These are phyloP conservation scores for Andinoacara biseriatus DNA, from an alignment of 2,113 vertebrate species.

Conservation along the genomic window DNA sequence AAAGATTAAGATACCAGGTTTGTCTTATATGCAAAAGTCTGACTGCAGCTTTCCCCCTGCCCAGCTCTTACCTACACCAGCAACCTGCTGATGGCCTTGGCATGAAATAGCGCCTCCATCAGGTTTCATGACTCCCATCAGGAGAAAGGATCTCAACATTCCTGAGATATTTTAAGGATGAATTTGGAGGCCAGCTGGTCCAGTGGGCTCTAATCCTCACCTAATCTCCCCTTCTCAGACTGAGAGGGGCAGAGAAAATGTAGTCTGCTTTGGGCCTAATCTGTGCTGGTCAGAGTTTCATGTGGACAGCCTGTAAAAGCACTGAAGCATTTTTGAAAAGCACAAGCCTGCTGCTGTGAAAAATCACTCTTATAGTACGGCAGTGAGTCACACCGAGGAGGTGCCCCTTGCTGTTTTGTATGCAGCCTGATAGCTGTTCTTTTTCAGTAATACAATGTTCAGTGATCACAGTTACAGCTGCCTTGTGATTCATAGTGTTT, in stretches of 20 bases:
- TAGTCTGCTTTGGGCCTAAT: slow-evolving; percentile 37
- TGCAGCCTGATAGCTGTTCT: neutral
- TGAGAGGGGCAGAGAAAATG: slow-evolving; percentile 43
- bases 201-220: slow-evolving; percentile 67
- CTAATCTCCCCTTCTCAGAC: slow-evolving; percentile 59
- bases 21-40: slow-evolving; percentile 16
- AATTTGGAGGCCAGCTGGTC: slow-evolving; percentile 70
- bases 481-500: neutral
- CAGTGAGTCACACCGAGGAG: slow-evolving; percentile 4
- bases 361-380: slow-evolving; percentile 11
- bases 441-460: neutral
- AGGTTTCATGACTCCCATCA: slow-evolving; percentile 47
- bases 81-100: slow-evolving; percentile 46
- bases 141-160: slow-evolving; percentile 64
- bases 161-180: slow-evolving; percentile 74
- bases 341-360: neutral
- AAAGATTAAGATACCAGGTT: neutral
- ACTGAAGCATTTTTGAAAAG: slow-evolving; percentile 14
- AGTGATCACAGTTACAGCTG: neutral
- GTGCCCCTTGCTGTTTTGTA: neutral
- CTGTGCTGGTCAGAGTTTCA: slow-evolving; percentile 22
- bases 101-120: slow-evolving; percentile 67
- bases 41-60: neutral
- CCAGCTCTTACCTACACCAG: slow-evolving; percentile 38
- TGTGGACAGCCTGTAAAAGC: slow-evolving; percentile 17